A percentile compares a stretch with the other conserved stretches of the same genome.
Conservation (phyloP, 1,140 invertebrate species). For the Cyclargus thomasi region DNA sequence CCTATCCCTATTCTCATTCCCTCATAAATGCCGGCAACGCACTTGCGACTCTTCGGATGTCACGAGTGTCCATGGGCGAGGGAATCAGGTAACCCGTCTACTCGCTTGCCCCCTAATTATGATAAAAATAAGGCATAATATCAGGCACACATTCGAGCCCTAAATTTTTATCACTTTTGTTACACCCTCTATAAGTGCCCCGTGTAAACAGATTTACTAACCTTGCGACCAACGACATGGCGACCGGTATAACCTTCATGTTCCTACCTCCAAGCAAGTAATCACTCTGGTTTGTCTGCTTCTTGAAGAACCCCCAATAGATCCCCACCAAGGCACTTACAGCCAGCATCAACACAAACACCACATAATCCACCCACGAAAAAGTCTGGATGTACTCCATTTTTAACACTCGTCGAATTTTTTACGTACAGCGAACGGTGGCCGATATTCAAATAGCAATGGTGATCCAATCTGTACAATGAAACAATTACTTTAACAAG, state of each 20-base stretch:
- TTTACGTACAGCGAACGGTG: conserved; percentile 33
- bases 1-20: no score
- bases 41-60: no score
- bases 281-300: conserved; percentile 76
- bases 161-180: no score
- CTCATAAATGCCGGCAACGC: no score
- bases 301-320: conserved; percentile 83
- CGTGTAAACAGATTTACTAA: conserved; percentile 54
- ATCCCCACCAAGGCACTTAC: conserved; percentile 81
- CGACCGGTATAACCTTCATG: conserved; percentile 85
- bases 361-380: conserved; percentile 80
- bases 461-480: conserved; percentile 66
- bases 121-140: no score
- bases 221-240: conserved; percentile 86
- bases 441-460: conserved; percentile 46
- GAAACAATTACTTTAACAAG: conserved; percentile 74
- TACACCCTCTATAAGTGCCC: no score
- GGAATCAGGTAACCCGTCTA: no score
- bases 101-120: no score
- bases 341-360: conserved; percentile 83
- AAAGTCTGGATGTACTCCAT: conserved; percentile 76
- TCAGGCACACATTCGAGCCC: no score
- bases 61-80: no score
- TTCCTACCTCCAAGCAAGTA: conserved; percentile 87
- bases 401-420: conserved; percentile 44